Percentiles rank a stretch among this genome's conserved stretches.
These are phyloP conservation scores for Tipula lateralis DNA, from an alignment of 2,888 invertebrate species.

Conservation along the genomic window DNA sequence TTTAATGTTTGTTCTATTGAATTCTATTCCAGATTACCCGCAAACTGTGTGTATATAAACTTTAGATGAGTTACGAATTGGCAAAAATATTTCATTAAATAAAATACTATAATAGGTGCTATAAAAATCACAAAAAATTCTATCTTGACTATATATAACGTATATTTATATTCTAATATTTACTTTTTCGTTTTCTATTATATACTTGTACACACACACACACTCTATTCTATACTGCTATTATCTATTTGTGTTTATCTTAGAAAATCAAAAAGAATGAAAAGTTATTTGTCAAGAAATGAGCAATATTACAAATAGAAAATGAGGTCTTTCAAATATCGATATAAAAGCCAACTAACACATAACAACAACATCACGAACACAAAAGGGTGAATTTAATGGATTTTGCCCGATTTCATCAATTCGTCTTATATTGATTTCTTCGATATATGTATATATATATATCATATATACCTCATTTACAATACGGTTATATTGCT, in stretches of 20 bases:
- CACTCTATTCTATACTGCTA: neutral
- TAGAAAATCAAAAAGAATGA: slow-evolving; percentile 15
- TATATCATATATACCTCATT: neutral
- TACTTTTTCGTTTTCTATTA: neutral
- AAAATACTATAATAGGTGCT: neutral
- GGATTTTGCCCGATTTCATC: slow-evolving; percentile 24
- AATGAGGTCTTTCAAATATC: slow-evolving; percentile 25
- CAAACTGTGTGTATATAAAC: neutral
- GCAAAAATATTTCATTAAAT: neutral
- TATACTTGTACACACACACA: neutral
- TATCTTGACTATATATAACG: neutral
- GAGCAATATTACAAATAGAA: slow-evolving; percentile 26
- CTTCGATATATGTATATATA: neutral
- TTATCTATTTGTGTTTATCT: slow-evolving; percentile 24
- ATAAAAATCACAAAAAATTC: neutral
- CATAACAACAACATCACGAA: neutral
- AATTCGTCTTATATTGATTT: slow-evolving; percentile 24
- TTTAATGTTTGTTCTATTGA: too few species aligned
- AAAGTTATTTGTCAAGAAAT: slow-evolving; percentile 25
- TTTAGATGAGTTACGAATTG: neutral
- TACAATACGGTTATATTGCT: neutral
- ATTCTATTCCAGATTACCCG: neutral
- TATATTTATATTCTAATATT: neutral
- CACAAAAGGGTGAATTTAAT: slow-evolving; percentile 12
- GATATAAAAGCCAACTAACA: neutral